Evolutionary conservation across 2,888 invertebrate species (phyloP), one percentile per base, ranked within the genome.

Genomic region (Limnephilus marmoratus): DNA sequence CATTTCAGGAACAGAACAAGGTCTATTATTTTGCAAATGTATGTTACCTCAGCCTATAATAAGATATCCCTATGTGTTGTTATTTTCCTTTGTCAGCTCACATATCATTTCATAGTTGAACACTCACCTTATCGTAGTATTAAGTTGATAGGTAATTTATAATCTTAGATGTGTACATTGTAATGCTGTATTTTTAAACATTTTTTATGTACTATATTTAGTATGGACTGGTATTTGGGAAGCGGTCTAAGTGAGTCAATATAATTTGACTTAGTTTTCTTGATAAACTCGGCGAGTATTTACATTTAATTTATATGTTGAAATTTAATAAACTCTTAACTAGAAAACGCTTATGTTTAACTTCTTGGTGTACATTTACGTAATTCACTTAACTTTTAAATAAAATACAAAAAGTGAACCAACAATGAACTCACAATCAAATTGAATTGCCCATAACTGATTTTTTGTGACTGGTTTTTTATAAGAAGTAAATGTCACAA

Each of bases 141-240:
- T 45, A 86, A 86, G 41, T 86, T 86, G 86, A 86, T 86, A 86
- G 24, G 86, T 86, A 86, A 86, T 86, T 86, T 86, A 86, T 86
- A 86, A 86, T 29, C n/a, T 45, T 86, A n/a, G 45, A 49, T 37
- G 45, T 86, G 45, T 86, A 86, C 83, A 83, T 83, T 37, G 24
- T 34, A 83, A 83, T 15, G 15, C 86, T 86, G 86, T 45, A 86
- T 86, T 68, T 68, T 68, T 24, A 68, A 68, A 68, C n/a, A n/a
- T n/a, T 68, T 68, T 68, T 68, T n/a, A 49, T 86, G 29, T 86
- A 86, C 86, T 86, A n/a, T 45, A 18, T 86, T 86, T 86, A 86
- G 29, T 49, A 45, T 29, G 24, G 68, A 86, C 45, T 41, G 86
- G 37, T n/a, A 68, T 68, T 68, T 68, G 4, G 68, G 24, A 68